Evolutionary conservation across 2,113 vertebrate species (phyloP).

Genomic region (Pseudolaguvia tuberculata): DNA sequence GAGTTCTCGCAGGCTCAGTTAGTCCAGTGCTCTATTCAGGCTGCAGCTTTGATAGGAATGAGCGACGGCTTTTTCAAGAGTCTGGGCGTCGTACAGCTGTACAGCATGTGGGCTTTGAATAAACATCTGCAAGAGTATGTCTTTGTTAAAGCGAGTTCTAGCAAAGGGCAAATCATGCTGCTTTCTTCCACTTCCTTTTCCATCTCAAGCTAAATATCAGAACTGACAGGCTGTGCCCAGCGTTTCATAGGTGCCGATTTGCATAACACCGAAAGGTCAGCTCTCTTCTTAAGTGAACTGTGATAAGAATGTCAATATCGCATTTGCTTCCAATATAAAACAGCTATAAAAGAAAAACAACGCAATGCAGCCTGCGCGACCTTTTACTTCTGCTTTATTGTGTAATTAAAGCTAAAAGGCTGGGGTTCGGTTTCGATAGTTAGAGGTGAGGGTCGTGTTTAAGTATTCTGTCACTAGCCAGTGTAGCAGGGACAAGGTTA

Average conservation of each 20-base stretch:
- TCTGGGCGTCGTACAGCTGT: constrained; percentile 28
- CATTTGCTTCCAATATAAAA: constrained; percentile 31
- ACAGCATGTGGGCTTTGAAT: constrained; percentile 53
- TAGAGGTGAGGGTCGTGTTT: constrained; percentile 28
- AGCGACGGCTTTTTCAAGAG: constrained; percentile 42
- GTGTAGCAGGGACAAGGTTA: constrained; percentile 80
- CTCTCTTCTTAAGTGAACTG: constrained; percentile 29
- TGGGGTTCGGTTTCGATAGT: constrained; percentile 5
- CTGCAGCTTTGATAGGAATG: constrained; percentile 39
- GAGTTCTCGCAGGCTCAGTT: constrained; percentile 40
- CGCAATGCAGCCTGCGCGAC: background rate
- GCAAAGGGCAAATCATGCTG: constrained; percentile 47
- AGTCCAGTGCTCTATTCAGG: constrained; percentile 34
- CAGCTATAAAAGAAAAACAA: constrained; percentile 7
- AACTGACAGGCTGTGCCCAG: constrained; percentile 39
- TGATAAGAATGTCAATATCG: constrained; percentile 41
- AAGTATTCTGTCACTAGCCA: constrained; percentile 67
- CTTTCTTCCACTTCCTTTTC: constrained; percentile 38
- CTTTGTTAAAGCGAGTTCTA: constrained; percentile 48
- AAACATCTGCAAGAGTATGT: constrained; percentile 52
- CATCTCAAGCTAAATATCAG: constrained; percentile 39
- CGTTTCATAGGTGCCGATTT: constrained; percentile 44
- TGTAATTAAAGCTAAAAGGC: constrained; percentile 5
- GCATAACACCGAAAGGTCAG: constrained; percentile 49
- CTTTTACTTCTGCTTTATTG: constrained; percentile 12